Base-by-base conservation (phyloP, 2,113 vertebrate genomes). In the Ciconia stormi region DNA sequence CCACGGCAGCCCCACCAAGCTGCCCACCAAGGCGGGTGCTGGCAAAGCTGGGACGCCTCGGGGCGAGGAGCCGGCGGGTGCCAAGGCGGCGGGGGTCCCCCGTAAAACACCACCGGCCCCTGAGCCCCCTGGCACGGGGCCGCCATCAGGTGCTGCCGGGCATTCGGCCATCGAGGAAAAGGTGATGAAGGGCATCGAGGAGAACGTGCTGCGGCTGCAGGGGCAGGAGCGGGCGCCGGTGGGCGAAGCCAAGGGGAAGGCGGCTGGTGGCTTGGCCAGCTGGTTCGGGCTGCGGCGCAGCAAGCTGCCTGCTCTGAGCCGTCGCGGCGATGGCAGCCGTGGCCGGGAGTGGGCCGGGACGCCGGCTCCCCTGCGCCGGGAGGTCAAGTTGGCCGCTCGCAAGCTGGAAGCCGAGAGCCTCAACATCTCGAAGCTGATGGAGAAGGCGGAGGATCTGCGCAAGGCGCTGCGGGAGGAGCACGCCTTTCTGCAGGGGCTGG, bases 161-260 rank as follows among this genome's bases (percentile, higher is more conserved):
- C 99, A 99, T 21, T 99, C 99, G 0, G 99, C 99, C 95, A 99
- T 99, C 8, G 99, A 99, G 97, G 99, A 99, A 97, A 99, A 99
- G 96, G 99, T 99, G 89, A 99, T 99, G 99, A 99, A 99, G 80
- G 99, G 99, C 91, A 99, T 99, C 3, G 99, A 99, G 98, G 99
- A 99, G 97, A 99, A 99, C 8, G 97, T 99, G 97, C 97, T 99
- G 81, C 98, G 99, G 85, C 98, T 99, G 34, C 99, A 99, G 96
- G 99, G 99, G 92, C 99, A 99, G 97, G 99, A 99, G 79, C 92
- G 98, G 56, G 97, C 97, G 0, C 99, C 97, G 6, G 47, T 67
- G 2, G 63, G 88, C 0, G 99, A 99, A 92, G 98, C 98, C 36
- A 99, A 99, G 91, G 99, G 99, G 73, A 99, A 99, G n/a, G 98